A percentile compares a stretch with the other conserved stretches of the same genome.
Evolutionary conservation across 2,888 invertebrate species (phyloP).

Genomic region (Anthrax anthrax): DNA sequence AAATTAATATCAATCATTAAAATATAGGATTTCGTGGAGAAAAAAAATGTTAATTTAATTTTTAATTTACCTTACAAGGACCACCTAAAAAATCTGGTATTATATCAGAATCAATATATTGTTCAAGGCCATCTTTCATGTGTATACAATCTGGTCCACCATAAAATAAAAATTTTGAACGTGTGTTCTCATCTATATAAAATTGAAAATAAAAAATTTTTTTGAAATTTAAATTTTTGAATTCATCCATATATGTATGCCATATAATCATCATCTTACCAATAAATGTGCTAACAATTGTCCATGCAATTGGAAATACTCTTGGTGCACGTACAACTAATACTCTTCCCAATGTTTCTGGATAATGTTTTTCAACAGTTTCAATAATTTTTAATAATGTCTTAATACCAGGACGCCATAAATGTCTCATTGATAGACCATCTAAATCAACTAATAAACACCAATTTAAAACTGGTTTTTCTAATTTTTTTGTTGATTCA

Average conservation of each 20-base stretch:
- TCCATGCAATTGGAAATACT: constrained; percentile 92
- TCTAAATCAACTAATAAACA: constrained; percentile 83
- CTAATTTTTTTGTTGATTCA: constrained; percentile 67
- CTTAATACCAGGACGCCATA: constrained; percentile 86
- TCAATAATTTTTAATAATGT: constrained; percentile 55
- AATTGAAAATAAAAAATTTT: too few species aligned
- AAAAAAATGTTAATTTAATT: too few species aligned
- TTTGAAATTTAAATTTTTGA: constrained; percentile 13
- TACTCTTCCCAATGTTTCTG: constrained; percentile 86
- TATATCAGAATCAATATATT: constrained; percentile 70
- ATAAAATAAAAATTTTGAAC: constrained; percentile 83
- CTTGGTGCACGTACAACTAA: constrained; percentile 83
- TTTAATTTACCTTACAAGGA: constrained; percentile 57
- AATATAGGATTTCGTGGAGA: too few species aligned
- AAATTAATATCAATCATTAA: too few species aligned
- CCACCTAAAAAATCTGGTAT: constrained; percentile 92
- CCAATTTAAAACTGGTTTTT: constrained; percentile 78
- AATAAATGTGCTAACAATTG: constrained; percentile 86
- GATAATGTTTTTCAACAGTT: constrained; percentile 86
- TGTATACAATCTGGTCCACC: constrained; percentile 75
- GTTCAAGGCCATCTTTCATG: constrained; percentile 62
- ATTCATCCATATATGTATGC: neutral
- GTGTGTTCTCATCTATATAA: constrained; percentile 86
- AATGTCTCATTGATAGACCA: constrained; percentile 86
- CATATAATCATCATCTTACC: constrained; percentile 36